Evolutionary conservation across 2,113 vertebrate species (phyloP), one percentile per base, ranked within the genome.

Genomic region (Sinosuthora webbiana): DNA sequence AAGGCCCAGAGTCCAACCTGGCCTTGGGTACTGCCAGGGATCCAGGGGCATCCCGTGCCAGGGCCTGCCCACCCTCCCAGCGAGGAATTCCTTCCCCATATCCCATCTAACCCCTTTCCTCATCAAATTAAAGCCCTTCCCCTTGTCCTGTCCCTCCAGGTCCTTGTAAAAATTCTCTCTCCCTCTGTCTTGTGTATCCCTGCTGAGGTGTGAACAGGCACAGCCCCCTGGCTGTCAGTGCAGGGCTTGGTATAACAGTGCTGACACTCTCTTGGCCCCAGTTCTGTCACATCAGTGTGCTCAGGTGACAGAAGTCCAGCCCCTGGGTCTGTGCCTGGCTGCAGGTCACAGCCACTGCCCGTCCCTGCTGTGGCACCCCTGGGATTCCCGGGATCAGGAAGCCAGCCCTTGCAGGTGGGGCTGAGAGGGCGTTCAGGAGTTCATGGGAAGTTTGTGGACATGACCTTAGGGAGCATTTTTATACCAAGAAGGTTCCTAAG

Each of bases 71-170:
- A 41, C 10, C 50, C n/a, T 75, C 6, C 0, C 7, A 50, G 41
- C 1, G 0, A 31, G 4, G 2, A 41, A 75, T 56, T 47, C 19
- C 17, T 41, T 2, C 50, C 28, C 59, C 11, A 5, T 1, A n/a
- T 56, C 50, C 18, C 59, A 64, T 15, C n/a, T 4, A 15, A 7
- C 14, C 41, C 57, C 2, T 2, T 41, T 13, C 11, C 14, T 47
- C 28, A 0, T 1, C 49, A n/a, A 28, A 12, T 0, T 11, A 41
- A 47, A 55, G 18, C 59, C 1, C 0, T 74, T 39, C 41, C 39
- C n/a, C 4, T 5, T 15, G 41, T 28, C 41, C 41, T 64, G 57
- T 55, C 49, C 39, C 52, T 68, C 50, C 52, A 68, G 39, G 11
- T 35, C 31, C 15, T 14, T 23, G 24, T 42, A 5, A n/a, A 35